These are phyloP conservation scores for Zaprionus vittiger DNA, from an alignment of 1,140 invertebrate genomes.

Conservation along the genomic window DNA sequence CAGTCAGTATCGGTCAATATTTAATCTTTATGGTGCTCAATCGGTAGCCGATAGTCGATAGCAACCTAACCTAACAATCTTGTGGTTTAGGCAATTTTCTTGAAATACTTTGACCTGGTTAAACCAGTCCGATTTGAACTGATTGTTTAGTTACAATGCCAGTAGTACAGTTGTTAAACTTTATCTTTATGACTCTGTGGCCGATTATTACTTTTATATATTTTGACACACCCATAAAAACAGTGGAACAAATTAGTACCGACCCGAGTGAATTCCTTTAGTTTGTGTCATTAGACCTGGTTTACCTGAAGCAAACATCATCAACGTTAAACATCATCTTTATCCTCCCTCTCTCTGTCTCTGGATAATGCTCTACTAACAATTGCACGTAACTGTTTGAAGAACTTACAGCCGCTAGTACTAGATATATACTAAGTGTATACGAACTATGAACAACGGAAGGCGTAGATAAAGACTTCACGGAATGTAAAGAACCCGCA, in stretches of 20 bases:
- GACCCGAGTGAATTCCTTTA: slow-evolving; percentile 6
- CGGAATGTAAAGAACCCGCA: background rate
- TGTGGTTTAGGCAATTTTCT: slow-evolving; percentile 7
- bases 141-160: background rate
- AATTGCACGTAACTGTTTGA: background rate
- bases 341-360: background rate
- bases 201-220: background rate
- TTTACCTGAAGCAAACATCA: background rate
- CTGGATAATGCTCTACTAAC: background rate
- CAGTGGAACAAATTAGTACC: background rate
- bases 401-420: background rate
- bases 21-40: slow-evolving; percentile 34
- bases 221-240: background rate
- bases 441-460: background rate
- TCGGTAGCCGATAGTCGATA: background rate
- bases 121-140: background rate
- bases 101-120: slow-evolving; percentile 32
- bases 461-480: slow-evolving; percentile 2
- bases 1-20: slow-evolving; percentile 37
- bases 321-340: background rate
- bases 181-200: background rate
- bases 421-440: background rate
- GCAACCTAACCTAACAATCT: slow-evolving; percentile 12
- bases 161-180: background rate
- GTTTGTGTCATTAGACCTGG: background rate